Evolutionary conservation across 1,140 invertebrate genomes (phyloP).

Genomic region (Drosophila elegans): DNA sequence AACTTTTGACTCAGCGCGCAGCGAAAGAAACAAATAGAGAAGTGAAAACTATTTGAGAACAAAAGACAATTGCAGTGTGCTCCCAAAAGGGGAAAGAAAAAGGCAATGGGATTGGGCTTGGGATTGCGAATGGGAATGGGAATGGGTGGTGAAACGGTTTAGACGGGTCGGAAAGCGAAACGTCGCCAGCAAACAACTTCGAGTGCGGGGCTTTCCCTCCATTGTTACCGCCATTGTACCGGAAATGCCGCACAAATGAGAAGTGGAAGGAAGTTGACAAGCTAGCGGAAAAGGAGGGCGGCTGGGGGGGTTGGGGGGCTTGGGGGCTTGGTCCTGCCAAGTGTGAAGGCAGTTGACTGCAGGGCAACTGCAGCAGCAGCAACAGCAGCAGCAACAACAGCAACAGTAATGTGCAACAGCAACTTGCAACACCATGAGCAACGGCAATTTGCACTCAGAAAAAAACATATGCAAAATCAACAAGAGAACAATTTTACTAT

Average conservation of each 20-base stretch:
- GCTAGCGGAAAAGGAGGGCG: constrained; percentile 26
- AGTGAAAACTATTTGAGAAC: constrained; percentile 71
- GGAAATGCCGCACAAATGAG: constrained; percentile 80
- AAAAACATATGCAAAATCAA: too few relatives aligned
- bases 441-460: background rate
- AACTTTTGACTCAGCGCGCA: constrained; percentile 68
- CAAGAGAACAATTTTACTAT: too few relatives aligned
- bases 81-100: background rate
- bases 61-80: constrained; percentile 69
- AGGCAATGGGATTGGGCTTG: background rate
- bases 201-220: constrained; percentile 57
- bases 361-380: constrained; percentile 45
- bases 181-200: constrained; percentile 74
- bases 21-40: constrained; percentile 26
- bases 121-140: background rate
- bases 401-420: constrained; percentile 8
- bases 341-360: constrained; percentile 59
- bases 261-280: constrained; percentile 80
- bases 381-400: constrained; percentile 12
- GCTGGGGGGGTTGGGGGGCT: background rate
- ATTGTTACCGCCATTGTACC: constrained; percentile 74
- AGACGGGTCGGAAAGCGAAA: constrained; percentile 76
- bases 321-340: constrained; percentile 15
- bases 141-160: constrained; percentile 64
- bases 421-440: constrained; percentile 22